Evolutionary conservation across 2,113 vertebrate genomes (phyloP), one percentile per base, ranked within the genome.

Genomic region (Oenanthe melanoleuca): DNA sequence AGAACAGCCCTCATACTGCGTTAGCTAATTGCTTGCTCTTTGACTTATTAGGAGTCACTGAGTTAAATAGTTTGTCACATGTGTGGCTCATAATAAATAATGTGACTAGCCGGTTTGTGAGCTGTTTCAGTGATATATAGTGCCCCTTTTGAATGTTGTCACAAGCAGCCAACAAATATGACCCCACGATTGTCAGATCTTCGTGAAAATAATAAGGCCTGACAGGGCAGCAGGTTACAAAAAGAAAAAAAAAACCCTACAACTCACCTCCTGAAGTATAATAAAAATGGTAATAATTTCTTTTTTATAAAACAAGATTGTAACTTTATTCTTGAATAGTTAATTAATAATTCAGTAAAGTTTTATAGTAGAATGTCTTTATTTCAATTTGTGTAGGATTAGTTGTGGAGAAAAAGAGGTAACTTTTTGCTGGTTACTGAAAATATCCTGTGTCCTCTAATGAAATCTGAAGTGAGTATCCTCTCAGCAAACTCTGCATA

Each of bases 21-120:
- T 97, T 98, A 98, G 98, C 98, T 99, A 99, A 99, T 99, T 99
- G 98, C 98, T 98, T 99, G 99, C 99, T 99, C 99, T 99, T 99
- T 99, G 99, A 98, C 98, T 99, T 98, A 97, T 98, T 98, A 97
- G 97, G 98, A 99, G 98, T 99, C 98, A 98, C 98, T 96, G 98
- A 98, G 98, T 98, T 99, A 98, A 98, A 99, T 99, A 98, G 99
- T 99, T 99, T 99, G 98, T 99, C 98, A 99, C 98, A 98, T 98
- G 98, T 98, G 98, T 97, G 97, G 98, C 98, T 98, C 96, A 95
- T 98, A 98, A 99, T 99, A 99, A 99, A 99, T 99, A 98, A 99
- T 97, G 96, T 97, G 94, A 97, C 95, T 96, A 92, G 97, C 97
- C 96, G 81, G 96, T 97, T 97, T 98, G 96, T 92, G 95, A 97